These are phyloP conservation scores for Branchipolynoe longqiensis DNA, from an alignment of 2,888 invertebrate species.

Conservation along the genomic window DNA sequence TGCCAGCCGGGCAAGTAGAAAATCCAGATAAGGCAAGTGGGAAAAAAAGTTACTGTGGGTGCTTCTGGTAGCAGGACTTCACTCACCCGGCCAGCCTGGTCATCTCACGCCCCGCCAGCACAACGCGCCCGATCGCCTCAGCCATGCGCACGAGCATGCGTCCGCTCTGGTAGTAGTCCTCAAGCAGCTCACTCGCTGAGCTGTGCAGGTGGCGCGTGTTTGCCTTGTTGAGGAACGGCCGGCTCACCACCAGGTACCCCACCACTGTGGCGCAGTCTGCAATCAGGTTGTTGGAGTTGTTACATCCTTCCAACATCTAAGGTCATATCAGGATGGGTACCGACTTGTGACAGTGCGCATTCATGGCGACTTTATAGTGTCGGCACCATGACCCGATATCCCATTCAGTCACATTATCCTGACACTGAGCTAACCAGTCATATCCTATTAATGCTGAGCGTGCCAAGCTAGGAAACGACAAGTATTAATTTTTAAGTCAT, in stretches of 20 bases:
- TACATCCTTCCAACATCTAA: no score
- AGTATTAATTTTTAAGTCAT: no score
- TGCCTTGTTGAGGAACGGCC: constrained; percentile 92
- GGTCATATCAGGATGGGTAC: no score
- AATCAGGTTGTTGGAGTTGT: constrained; percentile 65
- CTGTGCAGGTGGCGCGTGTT: constrained; percentile 86
- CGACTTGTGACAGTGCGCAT: no score
- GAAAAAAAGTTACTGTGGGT: neutral
- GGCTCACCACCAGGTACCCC: constrained; percentile 96
- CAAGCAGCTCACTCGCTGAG: constrained; percentile 89
- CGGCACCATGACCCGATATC: no score
- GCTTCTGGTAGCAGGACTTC: neutral
- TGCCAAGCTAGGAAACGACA: no score
- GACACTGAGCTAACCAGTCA: no score
- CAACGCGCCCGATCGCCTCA: constrained; percentile 96
- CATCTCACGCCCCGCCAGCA: constrained; percentile 96
- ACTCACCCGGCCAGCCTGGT: constrained; percentile 91
- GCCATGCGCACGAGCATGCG: constrained; percentile 97
- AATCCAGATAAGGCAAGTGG: no score
- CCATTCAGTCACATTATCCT: no score
- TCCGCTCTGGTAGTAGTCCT: constrained; percentile 97
- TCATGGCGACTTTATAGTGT: no score
- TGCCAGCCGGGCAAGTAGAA: no score
- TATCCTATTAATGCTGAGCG: no score
- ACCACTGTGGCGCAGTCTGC: constrained; percentile 96